Conservation (phyloP, 2,888 invertebrate genomes). For the Harmothoe impar region DNA sequence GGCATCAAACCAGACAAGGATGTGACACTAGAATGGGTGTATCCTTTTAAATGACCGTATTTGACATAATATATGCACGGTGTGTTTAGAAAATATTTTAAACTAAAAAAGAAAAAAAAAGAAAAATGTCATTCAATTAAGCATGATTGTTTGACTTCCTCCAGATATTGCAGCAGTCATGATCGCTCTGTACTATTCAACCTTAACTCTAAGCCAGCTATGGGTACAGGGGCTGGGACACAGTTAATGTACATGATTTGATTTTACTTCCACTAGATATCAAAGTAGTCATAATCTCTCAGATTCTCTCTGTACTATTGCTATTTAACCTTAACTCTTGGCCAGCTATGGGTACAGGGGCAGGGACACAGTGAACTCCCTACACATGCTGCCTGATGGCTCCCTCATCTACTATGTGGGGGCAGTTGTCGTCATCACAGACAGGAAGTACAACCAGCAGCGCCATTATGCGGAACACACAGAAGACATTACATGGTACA, state of each 20-base stretch:
- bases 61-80: too few species aligned
- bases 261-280: too few species aligned
- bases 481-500: conserved; percentile 40
- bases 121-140: too few species aligned
- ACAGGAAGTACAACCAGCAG: conserved; percentile 6
- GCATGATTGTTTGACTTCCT: too few species aligned
- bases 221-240: conserved; percentile 46
- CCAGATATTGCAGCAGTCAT: too few species aligned
- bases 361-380: conserved; percentile 46
- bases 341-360: conserved; percentile 42
- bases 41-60: conserved; percentile 30
- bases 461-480: conserved; percentile 32
- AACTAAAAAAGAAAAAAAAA: too few species aligned
- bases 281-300: too few species aligned
- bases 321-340: not conserved
- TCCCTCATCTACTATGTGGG: conserved; percentile 24
- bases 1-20: conserved; percentile 37
- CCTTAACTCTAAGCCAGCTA: conserved; percentile 21
- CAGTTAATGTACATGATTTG: too few species aligned
- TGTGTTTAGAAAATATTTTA: too few species aligned
- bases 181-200: too few species aligned
- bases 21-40: conserved; percentile 33
- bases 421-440: conserved; percentile 21
- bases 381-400: conserved; percentile 39
- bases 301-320: too few species aligned